phyloP scores from a whole-genome alignment of 2,113 vertebrate species.

The Phycodurus eques region DNA sequence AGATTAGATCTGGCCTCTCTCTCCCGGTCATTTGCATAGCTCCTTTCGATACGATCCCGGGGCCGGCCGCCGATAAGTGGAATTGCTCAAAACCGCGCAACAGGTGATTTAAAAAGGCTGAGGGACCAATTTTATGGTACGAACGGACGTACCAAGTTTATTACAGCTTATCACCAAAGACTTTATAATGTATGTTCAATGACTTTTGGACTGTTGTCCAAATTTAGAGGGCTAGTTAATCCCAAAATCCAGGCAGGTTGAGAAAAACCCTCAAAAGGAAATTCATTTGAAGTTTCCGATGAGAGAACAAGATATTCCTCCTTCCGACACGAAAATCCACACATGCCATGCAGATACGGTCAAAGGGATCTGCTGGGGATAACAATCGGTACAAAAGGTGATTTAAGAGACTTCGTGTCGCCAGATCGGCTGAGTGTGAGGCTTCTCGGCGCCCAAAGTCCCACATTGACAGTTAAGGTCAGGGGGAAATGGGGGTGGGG shows the following conservation, averaged over 20 bases:
- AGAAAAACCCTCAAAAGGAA: neutral
- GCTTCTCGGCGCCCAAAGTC: neutral
- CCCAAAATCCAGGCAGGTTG: neutral
- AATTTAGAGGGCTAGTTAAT: neutral
- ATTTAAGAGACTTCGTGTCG: neutral
- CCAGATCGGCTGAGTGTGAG: neutral
- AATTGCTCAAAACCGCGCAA: slow-evolving; percentile 35
- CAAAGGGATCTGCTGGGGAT: slow-evolving; percentile 1
- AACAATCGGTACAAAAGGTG: neutral
- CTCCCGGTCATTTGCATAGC: slow-evolving; percentile 58
- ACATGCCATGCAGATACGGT: neutral
- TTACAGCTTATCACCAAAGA: neutral
- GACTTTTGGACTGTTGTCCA: neutral
- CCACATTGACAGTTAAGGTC: neutral
- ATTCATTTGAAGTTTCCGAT: neutral
- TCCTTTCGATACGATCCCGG: slow-evolving; percentile 51
- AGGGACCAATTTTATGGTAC: neutral
- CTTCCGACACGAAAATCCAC: neutral
- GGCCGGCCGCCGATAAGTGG: slow-evolving; percentile 64
- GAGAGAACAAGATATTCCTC: neutral
- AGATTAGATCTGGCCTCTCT: slow-evolving; percentile 72
- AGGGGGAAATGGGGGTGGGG: no score
- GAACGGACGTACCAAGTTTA: neutral
- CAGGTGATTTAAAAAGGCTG: slow-evolving; percentile 29
- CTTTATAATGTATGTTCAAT: no score